Percentiles rank a stretch among this genome's conserved stretches.
Evolutionary conservation across 37 sponge, comb jelly and placozoan species (phyloP).

Genomic region (Dysidea cf. avara): DNA sequence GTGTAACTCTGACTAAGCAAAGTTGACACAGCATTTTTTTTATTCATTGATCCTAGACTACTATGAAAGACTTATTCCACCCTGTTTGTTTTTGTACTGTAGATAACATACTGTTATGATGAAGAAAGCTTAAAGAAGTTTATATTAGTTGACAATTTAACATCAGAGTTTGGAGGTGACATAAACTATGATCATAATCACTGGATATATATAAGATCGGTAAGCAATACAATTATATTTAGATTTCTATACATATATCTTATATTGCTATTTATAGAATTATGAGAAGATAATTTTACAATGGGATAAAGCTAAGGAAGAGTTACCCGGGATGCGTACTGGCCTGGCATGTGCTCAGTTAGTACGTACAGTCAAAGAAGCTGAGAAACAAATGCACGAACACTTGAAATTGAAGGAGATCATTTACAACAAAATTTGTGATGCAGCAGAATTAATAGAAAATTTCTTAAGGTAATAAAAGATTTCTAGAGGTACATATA

Average conservation of each 20-base stretch:
- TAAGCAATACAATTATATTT: slow-evolving; percentile 14
- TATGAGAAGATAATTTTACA: slow-evolving; percentile 38
- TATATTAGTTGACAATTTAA: slow-evolving; percentile 19
- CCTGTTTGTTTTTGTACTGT: no score
- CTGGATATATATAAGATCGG: slow-evolving; percentile 58
- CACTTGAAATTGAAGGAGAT: slow-evolving; percentile 69
- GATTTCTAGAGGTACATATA: no score
- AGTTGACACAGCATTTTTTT: no score
- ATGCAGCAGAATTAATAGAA: slow-evolving; percentile 37
- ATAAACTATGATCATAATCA: slow-evolving; percentile 51
- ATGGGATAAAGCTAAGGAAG: slow-evolving; percentile 9
- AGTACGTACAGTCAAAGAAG: slow-evolving; percentile 48
- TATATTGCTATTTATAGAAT: slow-evolving; percentile 8
- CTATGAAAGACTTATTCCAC: no score
- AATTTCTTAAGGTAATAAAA: slow-evolving; percentile 12
- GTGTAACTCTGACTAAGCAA: no score
- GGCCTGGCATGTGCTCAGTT: slow-evolving; percentile 28
- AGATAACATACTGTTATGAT: slow-evolving; percentile 26
- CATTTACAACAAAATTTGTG: slow-evolving; percentile 42
- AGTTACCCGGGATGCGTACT: slow-evolving; percentile 10
- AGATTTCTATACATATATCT: no score
- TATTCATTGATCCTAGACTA: no score
- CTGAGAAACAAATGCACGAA: slow-evolving; percentile 56
- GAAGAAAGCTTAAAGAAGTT: slow-evolving; percentile 22
- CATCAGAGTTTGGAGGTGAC: slow-evolving; percentile 55